These are phyloP conservation scores for Pelecanoides urinatrix DNA, from an alignment of 2,113 vertebrate genomes.

Conservation along the genomic window DNA sequence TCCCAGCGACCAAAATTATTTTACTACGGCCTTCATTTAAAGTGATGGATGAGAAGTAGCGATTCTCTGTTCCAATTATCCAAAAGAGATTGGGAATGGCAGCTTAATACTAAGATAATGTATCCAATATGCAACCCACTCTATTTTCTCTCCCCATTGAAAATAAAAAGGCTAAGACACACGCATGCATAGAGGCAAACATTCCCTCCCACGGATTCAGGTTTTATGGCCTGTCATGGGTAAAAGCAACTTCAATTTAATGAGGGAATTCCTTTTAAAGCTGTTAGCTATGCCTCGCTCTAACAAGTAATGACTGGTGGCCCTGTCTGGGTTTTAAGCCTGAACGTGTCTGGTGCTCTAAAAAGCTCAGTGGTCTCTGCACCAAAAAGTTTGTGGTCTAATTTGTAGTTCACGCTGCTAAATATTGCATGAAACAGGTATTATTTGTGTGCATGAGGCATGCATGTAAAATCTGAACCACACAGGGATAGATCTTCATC, in stretches of 20 bases:
- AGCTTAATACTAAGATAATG: constrained; percentile 62
- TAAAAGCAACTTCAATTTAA: constrained; percentile 53
- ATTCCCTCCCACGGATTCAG: neutral
- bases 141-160: constrained; percentile 51
- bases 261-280: constrained; percentile 49
- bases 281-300: neutral
- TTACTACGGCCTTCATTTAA: constrained; percentile 53
- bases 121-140: constrained; percentile 42
- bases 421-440: neutral
- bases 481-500: neutral
- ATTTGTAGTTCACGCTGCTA: neutral
- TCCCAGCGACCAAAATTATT: constrained; percentile 50
- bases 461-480: neutral
- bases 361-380: neutral
- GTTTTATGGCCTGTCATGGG: constrained; percentile 46
- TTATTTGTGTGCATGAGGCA: neutral
- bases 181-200: neutral
- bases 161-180: constrained; percentile 40
- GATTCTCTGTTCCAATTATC: constrained; percentile 63
- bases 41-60: constrained; percentile 43
- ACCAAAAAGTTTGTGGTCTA: neutral
- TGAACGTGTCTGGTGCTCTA: neutral
- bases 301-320: constrained; percentile 11
- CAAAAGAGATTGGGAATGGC: constrained; percentile 62
- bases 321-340: neutral